Conservation (phyloP, 2,797 vertebrate species). For the Danionella dracula region DNA sequence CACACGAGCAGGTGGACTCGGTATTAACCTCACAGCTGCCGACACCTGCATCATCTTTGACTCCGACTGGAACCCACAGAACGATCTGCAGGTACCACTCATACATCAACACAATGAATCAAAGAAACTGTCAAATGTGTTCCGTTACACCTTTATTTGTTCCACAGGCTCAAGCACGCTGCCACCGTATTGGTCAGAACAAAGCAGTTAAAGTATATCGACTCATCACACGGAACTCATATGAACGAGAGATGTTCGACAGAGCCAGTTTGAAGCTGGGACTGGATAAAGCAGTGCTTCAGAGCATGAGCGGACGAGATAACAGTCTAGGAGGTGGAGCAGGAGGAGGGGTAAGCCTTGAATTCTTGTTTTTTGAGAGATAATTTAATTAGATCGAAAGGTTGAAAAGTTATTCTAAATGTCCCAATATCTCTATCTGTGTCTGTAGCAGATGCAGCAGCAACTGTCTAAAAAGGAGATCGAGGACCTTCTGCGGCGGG, state of each 20-base stretch:
- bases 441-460: conserved; percentile 77
- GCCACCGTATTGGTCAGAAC: conserved; percentile 97
- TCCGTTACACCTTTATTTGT: neutral
- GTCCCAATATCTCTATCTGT: neutral
- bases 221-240: conserved; percentile 94
- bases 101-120: neutral
- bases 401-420: too few species aligned
- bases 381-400: too few species aligned
- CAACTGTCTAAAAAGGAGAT: conserved; percentile 98
- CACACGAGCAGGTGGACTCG: conserved; percentile 91
- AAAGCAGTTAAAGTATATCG: conserved; percentile 98
- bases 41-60: conserved; percentile 98
- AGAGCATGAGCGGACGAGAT: conserved; percentile 98
- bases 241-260: conserved; percentile 98
- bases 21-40: conserved; percentile 95
- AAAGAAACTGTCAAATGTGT: neutral
- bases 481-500: conserved; percentile 89
- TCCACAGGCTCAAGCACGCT: conserved; percentile 93
- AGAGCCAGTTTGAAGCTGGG: conserved; percentile 95
- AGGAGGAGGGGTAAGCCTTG: conserved; percentile 58
- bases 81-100: conserved; percentile 88
- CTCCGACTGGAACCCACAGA: conserved; percentile 98
- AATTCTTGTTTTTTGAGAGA: too few species aligned
- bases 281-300: conserved; percentile 94
- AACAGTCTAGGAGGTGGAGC: conserved; percentile 84